phyloP scores from a whole-genome alignment of 2,797 vertebrate species.

The Eleutherodactylus coqui region DNA sequence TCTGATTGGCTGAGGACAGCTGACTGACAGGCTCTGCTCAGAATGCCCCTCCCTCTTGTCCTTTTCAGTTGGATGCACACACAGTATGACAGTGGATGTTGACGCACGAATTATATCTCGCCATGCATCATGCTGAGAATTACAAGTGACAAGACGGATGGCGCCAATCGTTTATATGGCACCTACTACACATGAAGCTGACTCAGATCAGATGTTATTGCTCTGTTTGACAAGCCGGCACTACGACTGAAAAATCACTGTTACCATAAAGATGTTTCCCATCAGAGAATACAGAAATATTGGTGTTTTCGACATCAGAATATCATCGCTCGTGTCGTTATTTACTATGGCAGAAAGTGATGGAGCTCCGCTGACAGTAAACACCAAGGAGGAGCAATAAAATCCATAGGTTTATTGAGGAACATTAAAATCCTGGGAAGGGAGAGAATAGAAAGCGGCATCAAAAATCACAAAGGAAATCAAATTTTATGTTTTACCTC shows the following conservation, averaged over 20 bases:
- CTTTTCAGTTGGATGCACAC: neutral
- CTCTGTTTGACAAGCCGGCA: neutral
- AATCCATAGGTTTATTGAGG: constrained; percentile 19
- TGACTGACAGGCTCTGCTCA: neutral
- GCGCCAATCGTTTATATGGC: neutral
- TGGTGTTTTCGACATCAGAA: neutral
- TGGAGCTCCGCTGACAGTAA: neutral
- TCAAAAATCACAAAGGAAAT: neutral
- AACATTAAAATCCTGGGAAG: neutral
- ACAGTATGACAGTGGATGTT: neutral
- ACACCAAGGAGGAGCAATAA: neutral
- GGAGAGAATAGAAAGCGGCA: neutral
- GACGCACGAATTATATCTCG: neutral
- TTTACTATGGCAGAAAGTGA: neutral
- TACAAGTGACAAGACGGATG: neutral
- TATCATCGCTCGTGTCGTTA: neutral
- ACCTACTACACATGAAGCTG: neutral
- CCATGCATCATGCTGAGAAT: neutral
- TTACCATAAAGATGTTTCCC: neutral
- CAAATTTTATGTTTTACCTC: neutral
- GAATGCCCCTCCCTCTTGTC: neutral
- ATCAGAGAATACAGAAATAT: neutral
- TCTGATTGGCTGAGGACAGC: neutral
- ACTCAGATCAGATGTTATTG: neutral
- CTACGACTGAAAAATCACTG: neutral